A percentile compares a stretch with the other conserved stretches of the same genome.
Conservation (phyloP, 2,113 vertebrate species). For the Hepsetus odoe region DNA sequence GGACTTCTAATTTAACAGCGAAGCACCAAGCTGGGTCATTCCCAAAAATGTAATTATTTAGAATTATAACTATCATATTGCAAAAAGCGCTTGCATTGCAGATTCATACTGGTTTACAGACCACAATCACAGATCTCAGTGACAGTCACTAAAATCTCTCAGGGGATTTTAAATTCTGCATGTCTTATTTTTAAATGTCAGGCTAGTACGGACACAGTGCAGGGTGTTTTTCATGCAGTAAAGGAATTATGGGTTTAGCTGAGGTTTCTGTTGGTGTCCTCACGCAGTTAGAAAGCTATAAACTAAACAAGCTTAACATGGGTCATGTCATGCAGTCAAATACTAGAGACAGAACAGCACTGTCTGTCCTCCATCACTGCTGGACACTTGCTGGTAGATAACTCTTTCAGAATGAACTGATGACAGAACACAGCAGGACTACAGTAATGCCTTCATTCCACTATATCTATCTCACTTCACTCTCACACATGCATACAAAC, state of each 20-base stretch:
- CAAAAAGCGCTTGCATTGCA: too few species aligned
- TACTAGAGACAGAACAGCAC: background rate
- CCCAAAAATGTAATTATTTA: too few species aligned
- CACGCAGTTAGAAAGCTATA: background rate
- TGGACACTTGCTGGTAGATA: background rate
- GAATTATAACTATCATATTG: too few species aligned
- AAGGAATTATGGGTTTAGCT: background rate
- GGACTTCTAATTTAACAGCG: too few species aligned
- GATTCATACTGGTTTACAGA: too few species aligned
- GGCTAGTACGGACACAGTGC: background rate
- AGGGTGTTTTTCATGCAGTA: background rate
- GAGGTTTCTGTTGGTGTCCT: background rate
- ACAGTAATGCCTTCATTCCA: background rate
- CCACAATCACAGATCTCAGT: too few species aligned
- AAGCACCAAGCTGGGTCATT: too few species aligned
- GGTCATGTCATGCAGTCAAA: background rate
- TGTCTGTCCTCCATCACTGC: background rate
- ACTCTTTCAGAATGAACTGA: background rate
- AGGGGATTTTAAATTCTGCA: too few species aligned
- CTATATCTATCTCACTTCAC: background rate
- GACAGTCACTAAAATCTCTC: too few species aligned
- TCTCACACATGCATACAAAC: background rate
- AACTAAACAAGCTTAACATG: constrained; percentile 1
- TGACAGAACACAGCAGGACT: constrained; percentile 1
- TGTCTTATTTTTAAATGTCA: background rate